These are phyloP conservation scores for Drosophila elegans DNA, from an alignment of 1,140 invertebrate species.

Conservation along the genomic window DNA sequence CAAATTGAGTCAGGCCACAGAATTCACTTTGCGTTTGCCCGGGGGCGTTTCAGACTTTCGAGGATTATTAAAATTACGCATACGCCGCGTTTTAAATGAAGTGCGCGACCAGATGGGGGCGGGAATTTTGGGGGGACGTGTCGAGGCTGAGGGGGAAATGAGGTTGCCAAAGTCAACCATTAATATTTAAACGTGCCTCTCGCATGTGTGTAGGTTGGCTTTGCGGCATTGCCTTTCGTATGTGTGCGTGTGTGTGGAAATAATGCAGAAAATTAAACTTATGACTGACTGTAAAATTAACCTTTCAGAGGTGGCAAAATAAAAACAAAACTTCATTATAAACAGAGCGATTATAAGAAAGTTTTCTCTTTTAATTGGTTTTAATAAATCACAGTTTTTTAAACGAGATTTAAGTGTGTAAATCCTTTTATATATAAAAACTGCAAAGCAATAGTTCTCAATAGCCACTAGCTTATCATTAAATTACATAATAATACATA, in stretches of 20 bases:
- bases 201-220: slow-evolving; percentile 13
- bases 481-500: no score
- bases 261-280: slow-evolving; percentile 26
- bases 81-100: slow-evolving; percentile 81
- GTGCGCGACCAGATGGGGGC: slow-evolving; percentile 21
- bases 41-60: slow-evolving; percentile 57
- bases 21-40: slow-evolving; percentile 78
- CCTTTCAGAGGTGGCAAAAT: slow-evolving; percentile 14
- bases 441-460: no score
- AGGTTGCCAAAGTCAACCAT: slow-evolving; percentile 54
- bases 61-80: slow-evolving; percentile 83
- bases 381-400: background rate
- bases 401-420: no score
- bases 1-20: slow-evolving; percentile 79
- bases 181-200: slow-evolving; percentile 63
- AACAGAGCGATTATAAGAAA: background rate
- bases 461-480: no score
- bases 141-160: slow-evolving; percentile 5
- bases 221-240: slow-evolving; percentile 9
- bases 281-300: slow-evolving; percentile 37
- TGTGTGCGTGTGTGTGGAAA: background rate
- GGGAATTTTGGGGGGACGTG: background rate
- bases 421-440: no score
- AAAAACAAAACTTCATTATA: slow-evolving; percentile 30
- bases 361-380: background rate